These are phyloP conservation scores for Bos javanicus DNA, from an alignment of 2,113 vertebrate species.

Conservation along the genomic window DNA sequence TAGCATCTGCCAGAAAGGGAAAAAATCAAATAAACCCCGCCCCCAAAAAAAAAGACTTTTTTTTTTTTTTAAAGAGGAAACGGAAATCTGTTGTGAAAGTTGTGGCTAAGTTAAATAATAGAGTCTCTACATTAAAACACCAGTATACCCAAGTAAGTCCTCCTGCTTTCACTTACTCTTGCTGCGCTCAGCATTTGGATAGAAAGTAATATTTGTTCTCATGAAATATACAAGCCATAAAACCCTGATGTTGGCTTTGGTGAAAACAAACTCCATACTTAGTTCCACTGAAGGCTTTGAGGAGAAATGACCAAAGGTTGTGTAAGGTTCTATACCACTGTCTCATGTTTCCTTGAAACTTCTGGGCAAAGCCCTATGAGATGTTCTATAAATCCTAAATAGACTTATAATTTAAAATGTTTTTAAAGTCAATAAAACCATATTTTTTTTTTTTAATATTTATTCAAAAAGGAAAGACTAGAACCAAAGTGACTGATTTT, in stretches of 20 bases:
- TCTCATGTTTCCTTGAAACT: not conserved
- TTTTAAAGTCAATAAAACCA: not conserved
- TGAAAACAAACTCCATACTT: not conserved
- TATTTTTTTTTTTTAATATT: not conserved
- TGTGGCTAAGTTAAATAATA: not conserved
- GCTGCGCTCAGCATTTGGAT: not conserved
- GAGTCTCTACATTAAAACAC: not conserved
- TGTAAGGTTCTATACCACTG: not conserved
- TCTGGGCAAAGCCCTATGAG: not conserved
- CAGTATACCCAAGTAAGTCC: not conserved
- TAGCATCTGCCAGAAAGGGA: not conserved
- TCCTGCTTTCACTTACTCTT: not conserved
- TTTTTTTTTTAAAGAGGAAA: not conserved
- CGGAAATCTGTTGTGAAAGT: not conserved
- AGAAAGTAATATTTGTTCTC: not conserved
- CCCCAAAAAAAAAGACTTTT: not conserved
- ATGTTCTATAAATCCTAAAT: not conserved
- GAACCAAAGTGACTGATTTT: not conserved
- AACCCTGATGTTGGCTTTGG: not conserved
- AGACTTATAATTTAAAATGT: not conserved
- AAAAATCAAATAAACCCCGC: not conserved
- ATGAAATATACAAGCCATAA: not conserved
- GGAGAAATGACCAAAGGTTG: not conserved
- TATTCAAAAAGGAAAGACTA: not conserved
- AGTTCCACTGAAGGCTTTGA: not conserved